Conservation (phyloP, 1,140 invertebrate species). For the Arctopsyche grandis region DNA sequence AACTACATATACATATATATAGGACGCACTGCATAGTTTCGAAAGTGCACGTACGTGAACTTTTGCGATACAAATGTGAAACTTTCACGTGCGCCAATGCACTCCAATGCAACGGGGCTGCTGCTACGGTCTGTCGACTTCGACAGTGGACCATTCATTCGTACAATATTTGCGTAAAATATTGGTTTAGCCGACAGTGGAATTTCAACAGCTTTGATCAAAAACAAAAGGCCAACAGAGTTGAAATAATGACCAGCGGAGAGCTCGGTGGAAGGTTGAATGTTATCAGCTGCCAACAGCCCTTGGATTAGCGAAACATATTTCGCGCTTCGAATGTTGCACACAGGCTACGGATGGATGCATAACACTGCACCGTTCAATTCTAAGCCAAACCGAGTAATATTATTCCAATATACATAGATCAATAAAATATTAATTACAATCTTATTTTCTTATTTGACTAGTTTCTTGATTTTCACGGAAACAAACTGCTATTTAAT, state of each 20-base stretch:
- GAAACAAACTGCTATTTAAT: no score
- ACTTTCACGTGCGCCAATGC: no score
- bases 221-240: slow-evolving; percentile 15
- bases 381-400: no score
- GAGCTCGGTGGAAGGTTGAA: background rate
- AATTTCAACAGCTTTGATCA: background rate
- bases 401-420: background rate
- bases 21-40: background rate
- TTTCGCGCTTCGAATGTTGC: slow-evolving; percentile 31
- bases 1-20: no score
- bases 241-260: slow-evolving; percentile 5
- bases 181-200: background rate
- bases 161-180: background rate
- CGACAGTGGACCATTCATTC: background rate
- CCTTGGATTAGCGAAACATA: slow-evolving; percentile 29
- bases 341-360: background rate
- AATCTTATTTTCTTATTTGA: no score
- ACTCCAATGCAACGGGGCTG: no score
- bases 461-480: no score
- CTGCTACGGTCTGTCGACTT: no score
- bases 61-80: background rate
- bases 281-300: slow-evolving; percentile 26
- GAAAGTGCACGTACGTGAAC: background rate
- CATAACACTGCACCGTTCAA: no score
- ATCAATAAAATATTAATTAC: no score